A percentile compares a stretch with the other conserved stretches of the same genome.
Evolutionary conservation across 2,888 invertebrate genomes (phyloP).

Genomic region (Palloptera scutellata): DNA sequence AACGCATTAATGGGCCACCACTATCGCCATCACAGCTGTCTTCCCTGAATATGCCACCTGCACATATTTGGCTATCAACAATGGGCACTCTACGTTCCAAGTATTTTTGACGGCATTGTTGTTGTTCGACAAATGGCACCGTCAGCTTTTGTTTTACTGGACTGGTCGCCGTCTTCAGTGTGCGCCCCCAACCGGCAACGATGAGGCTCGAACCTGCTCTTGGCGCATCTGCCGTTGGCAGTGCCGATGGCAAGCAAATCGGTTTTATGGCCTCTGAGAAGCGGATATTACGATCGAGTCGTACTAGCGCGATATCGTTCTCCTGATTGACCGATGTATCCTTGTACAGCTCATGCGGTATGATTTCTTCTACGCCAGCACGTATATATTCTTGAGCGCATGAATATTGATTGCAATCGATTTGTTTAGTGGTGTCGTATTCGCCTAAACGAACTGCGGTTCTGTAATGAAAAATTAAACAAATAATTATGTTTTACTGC

Average conservation of each 20-base stretch:
- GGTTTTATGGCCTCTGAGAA: conserved; percentile 69
- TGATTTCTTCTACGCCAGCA: conserved; percentile 70
- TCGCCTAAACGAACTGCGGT: conserved; percentile 57
- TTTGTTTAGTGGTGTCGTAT: conserved; percentile 51
- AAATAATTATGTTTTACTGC: neutral
- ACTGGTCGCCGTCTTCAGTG: conserved; percentile 63
- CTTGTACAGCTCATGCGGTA: conserved; percentile 72
- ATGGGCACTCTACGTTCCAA: conserved; percentile 51
- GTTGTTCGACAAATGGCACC: conserved; percentile 65
- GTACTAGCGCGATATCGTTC: conserved; percentile 77
- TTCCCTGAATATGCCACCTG: conserved; percentile 72
- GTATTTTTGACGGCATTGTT: conserved; percentile 64
- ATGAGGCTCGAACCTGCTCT: conserved; percentile 53
- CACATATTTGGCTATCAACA: conserved; percentile 69
- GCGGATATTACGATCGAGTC: conserved; percentile 68
- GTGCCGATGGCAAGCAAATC: conserved; percentile 68
- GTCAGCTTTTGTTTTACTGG: conserved; percentile 68
- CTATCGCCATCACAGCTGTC: conserved; percentile 82
- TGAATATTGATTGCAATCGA: conserved; percentile 59
- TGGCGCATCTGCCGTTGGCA: conserved; percentile 38
- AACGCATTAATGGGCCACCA: conserved; percentile 78
- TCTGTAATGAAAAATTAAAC: conserved; percentile 42
- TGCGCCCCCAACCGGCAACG: conserved; percentile 73
- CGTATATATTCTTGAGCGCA: conserved; percentile 69
- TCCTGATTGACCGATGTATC: conserved; percentile 69